Evolutionary conservation across 1,140 invertebrate genomes (phyloP), one percentile per base, ranked within the genome.

Genomic region (Microplitis demolitor): DNA sequence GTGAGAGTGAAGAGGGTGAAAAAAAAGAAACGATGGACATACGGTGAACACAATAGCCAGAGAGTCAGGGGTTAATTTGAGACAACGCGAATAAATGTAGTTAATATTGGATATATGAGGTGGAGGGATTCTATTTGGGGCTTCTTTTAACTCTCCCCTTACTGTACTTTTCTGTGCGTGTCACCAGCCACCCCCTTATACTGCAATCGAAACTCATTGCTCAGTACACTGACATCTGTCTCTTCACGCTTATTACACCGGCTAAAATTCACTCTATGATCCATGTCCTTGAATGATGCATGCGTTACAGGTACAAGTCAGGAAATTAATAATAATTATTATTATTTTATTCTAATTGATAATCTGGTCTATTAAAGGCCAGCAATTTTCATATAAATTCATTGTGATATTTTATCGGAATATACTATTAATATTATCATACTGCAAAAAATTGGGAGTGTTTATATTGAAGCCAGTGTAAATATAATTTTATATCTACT

Each of bases 1-100:
- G 75, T 51, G 69, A 74, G 50, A 39, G 58, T 62, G 45, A 14
- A 33, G 60, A 62, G 67, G 35, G 63, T 45, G 51, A 39, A 53
- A 45, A 62, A 64, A 39, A 58, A 64, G 73, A 79, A 75, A 78
- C 76, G 75, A 78, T 58, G 74, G 77, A 78, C 80, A 80, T 78
- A 80, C 80, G 76, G 77, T 79, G 74, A 75, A 60, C 83, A 82
- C 80, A 83, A 84, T 81, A 64, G 75, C 45, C 67, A 58, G 58
- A 77, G 77, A 85, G 82, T 84, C 81, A 81, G 79, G 82, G 83
- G 83, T 83, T 86, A 85, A 85, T 86, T 83, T 82, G 80, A 84
- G 78, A 82, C 82, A 83, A 80, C 79, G 80, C 78, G 81, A 81
- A 85, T 85, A 84, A 84, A 83, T 84, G 84, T 83, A 85, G 80